Evolutionary conservation across 2,888 invertebrate genomes (phyloP), one percentile per base, ranked within the genome.

Genomic region (Eretmocerus hayati): DNA sequence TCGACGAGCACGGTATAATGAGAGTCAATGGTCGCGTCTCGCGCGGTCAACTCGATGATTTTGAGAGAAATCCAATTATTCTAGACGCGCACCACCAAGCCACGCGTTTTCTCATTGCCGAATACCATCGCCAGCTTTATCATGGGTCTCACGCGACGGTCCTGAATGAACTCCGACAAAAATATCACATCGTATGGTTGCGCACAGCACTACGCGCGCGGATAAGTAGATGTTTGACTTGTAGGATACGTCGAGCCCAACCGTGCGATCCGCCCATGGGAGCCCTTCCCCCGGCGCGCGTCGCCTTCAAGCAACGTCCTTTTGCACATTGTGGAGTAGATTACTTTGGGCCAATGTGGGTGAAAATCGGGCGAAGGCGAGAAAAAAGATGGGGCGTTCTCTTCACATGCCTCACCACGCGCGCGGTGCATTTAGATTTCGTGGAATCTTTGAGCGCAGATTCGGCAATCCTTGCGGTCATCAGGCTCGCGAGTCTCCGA

Each of bases 321-420:
- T 33, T 33, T 33, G 5, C 33, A 18, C 42, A 33, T 21, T 35
- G 42, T 20, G 43, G 43, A 3, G 6, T 23, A 11, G 43, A 43
- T 8, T 35, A 43, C 18, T 43, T 35, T 13, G 23, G 43, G 5
- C 21, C 36, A 6, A 8, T 23, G 5, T 2, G 9, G 23, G 23
- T 35, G 3, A 35, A 35, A 16, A 30, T 37, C 2, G 30, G 30
- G 1, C 11, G 44, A 2, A 13, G 36, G 16, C 35, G 26, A 5
- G 36, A 43, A 26, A 36, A 43, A 36, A 13, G 35, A 6, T 36
- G 36, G 43, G 36, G 43, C 2, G 36, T 36, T 9, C 5, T 43
- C 23, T 42, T 42, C 5, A 42, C 42, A 6, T 23, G 9, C 26
- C 11, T 23, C 23, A 23, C 39, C 6, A 41, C 22, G n/a, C 19